Conservation (phyloP, 1,140 invertebrate genomes). For the Probaryconus sp. region DNA sequence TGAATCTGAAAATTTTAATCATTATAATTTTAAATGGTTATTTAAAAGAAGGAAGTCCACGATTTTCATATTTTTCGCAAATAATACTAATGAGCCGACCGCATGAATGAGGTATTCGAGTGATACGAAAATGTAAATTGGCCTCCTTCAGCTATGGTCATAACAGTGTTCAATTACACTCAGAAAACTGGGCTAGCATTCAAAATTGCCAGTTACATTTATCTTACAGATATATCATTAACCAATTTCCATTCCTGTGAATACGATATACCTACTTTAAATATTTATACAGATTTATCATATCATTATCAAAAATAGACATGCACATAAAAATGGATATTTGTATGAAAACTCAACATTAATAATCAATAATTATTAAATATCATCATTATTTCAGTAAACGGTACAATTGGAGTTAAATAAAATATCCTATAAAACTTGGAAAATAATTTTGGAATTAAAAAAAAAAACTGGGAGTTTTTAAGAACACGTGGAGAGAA, state of each 20-base stretch:
- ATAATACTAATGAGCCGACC: conserved; percentile 34
- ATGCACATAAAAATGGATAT: too few relatives aligned
- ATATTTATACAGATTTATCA: conserved; percentile 41
- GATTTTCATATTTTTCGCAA: conserved; percentile 40
- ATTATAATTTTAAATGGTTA: conserved; percentile 23
- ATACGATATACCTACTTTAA: conserved; percentile 38
- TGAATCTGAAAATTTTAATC: background rate
- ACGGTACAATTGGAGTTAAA: too few relatives aligned
- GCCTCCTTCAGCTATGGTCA: conserved; percentile 34
- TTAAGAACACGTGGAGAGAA: too few relatives aligned
- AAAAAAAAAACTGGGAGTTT: too few relatives aligned
- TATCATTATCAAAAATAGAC: too few relatives aligned
- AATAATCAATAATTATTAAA: too few relatives aligned
- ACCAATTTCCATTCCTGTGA: conserved; percentile 29
- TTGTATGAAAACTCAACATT: too few relatives aligned
- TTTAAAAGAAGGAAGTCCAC: background rate
- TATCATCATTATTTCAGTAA: too few relatives aligned
- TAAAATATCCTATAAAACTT: too few relatives aligned
- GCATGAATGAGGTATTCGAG: conserved; percentile 22
- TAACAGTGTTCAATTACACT: conserved; percentile 46
- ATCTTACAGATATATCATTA: conserved; percentile 47
- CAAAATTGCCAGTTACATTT: conserved; percentile 47
- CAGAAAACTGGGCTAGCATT: conserved; percentile 37
- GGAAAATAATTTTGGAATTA: too few relatives aligned
- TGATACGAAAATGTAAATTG: conserved; percentile 48